Conservation (phyloP, 2,113 vertebrate genomes). For the Sprattus sprattus region DNA sequence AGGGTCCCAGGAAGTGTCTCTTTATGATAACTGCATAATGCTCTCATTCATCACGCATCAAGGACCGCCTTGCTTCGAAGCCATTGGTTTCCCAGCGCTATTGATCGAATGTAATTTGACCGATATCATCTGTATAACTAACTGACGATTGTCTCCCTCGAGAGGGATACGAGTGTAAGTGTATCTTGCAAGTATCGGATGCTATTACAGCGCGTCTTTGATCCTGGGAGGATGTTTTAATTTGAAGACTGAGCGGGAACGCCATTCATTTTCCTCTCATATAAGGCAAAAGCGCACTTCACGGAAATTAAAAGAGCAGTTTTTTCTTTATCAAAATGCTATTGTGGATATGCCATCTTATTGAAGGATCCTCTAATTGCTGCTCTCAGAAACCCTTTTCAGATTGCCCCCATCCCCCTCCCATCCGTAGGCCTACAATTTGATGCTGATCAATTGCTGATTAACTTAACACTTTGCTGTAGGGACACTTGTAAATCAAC, state of each 20-base stretch:
- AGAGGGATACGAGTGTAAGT: slow-evolving; percentile 38
- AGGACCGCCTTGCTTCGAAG: neutral
- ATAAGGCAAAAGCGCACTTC: slow-evolving; percentile 21
- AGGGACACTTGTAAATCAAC: neutral
- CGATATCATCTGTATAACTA: slow-evolving; percentile 43
- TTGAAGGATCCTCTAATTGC: slow-evolving; percentile 37
- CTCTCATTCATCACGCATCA: slow-evolving; percentile 37
- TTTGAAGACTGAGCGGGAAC: slow-evolving; percentile 35
- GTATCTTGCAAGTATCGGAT: slow-evolving; percentile 32
- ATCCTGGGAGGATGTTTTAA: slow-evolving; percentile 36
- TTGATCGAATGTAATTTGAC: slow-evolving; percentile 49
- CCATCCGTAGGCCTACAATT: slow-evolving; percentile 21
- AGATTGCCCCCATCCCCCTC: slow-evolving; percentile 18
- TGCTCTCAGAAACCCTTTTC: slow-evolving; percentile 26
- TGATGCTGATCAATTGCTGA: neutral
- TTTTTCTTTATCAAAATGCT: slow-evolving; percentile 31
- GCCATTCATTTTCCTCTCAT: slow-evolving; percentile 26
- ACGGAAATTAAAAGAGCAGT: slow-evolving; percentile 22
- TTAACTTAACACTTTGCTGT: slow-evolving; percentile 12
- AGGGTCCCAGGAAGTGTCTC: neutral
- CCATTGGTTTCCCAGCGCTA: slow-evolving; percentile 21
- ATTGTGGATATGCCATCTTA: slow-evolving; percentile 20
- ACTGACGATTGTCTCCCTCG: slow-evolving; percentile 44
- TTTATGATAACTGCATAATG: slow-evolving; percentile 17
- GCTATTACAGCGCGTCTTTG: slow-evolving; percentile 31